A percentile compares a stretch with the other conserved stretches of the same genome.
Evolutionary conservation across 2,113 vertebrate species (phyloP).

Genomic region (Neolamprologus kungweensis): DNA sequence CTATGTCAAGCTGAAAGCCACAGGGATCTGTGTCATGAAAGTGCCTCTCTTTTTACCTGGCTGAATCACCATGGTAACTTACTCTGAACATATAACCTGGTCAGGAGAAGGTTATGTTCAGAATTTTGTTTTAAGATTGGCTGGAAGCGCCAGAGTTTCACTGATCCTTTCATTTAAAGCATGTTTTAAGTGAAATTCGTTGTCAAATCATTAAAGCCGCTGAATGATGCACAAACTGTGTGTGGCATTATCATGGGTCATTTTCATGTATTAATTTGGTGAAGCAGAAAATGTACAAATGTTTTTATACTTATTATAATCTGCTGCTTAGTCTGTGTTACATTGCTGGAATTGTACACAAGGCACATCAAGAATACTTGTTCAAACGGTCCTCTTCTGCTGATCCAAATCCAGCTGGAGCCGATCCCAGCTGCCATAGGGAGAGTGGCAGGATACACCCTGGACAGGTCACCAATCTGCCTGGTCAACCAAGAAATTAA

Average conservation of each 20-base stretch:
- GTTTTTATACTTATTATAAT: background rate
- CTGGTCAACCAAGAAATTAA: background rate
- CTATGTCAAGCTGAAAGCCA: background rate
- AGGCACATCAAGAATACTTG: background rate
- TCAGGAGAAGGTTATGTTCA: background rate
- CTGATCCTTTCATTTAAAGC: background rate
- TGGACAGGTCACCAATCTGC: background rate
- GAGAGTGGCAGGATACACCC: background rate
- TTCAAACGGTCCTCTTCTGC: background rate
- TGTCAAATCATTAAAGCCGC: background rate
- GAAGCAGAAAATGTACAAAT: background rate
- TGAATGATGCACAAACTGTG: background rate
- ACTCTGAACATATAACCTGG: background rate
- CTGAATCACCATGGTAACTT: background rate
- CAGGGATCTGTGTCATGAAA: background rate
- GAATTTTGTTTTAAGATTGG: background rate
- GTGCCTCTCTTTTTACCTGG: background rate
- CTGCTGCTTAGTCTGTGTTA: background rate
- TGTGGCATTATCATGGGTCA: fast-evolving
- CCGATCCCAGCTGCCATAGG: fast-evolving
- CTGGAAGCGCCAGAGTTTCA: fast-evolving
- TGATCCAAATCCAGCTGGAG: background rate
- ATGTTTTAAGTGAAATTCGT: background rate
- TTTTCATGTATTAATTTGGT: background rate
- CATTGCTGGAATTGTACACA: background rate